phyloP scores from a whole-genome alignment of 2,888 invertebrate species.

The Chironomus riparius region DNA sequence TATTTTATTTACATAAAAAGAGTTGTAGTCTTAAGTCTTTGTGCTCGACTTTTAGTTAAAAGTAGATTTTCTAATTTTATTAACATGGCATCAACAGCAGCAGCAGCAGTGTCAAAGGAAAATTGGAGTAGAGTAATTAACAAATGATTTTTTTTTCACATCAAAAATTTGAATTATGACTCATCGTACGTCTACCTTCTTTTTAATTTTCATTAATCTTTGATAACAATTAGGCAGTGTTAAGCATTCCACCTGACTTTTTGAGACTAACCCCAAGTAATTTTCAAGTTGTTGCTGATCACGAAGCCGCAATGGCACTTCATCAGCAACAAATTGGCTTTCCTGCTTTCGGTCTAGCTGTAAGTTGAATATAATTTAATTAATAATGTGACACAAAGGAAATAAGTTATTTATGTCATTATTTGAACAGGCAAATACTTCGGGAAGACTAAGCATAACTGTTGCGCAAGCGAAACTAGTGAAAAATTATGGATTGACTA shows the following conservation, averaged over 20 bases:
- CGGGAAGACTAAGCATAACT: conserved; percentile 72
- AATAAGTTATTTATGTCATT: too few relatives aligned
- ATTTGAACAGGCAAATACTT: conserved; percentile 2
- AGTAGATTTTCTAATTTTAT: background rate
- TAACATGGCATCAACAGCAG: conserved; percentile 30
- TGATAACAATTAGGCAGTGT: conserved; percentile 31
- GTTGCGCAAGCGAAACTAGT: conserved; percentile 83
- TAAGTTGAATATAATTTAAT: background rate
- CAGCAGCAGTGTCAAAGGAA: conserved; percentile 31
- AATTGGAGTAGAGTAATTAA: conserved; percentile 32
- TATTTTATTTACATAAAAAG: too few relatives aligned
- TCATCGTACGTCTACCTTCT: background rate
- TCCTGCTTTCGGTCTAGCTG: conserved; percentile 1
- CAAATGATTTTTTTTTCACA: background rate
- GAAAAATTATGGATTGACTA: conserved; percentile 88
- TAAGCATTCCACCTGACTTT: conserved; percentile 35
- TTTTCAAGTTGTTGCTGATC: conserved; percentile 34
- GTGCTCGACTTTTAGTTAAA: too few relatives aligned
- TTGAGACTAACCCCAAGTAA: conserved; percentile 32
- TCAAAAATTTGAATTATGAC: background rate
- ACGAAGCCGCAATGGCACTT: conserved; percentile 35
- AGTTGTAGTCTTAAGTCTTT: too few relatives aligned
- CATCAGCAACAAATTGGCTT: conserved; percentile 32
- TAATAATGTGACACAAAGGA: too few relatives aligned
- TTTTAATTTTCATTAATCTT: background rate